phyloP scores from a whole-genome alignment of 2,113 vertebrate genomes.

The Cinclus cinclus region DNA sequence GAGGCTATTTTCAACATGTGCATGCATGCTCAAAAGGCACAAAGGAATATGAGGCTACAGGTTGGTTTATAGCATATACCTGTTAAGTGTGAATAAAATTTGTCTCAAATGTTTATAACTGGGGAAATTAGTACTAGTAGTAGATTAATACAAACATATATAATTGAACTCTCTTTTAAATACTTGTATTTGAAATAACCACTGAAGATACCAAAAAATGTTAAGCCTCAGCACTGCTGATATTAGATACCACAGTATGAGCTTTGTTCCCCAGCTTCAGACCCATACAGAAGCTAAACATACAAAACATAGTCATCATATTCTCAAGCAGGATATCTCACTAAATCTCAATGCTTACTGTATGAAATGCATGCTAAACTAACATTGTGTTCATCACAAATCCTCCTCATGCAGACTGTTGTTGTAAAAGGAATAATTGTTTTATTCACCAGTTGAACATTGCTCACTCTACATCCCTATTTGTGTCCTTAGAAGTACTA shows the following conservation, averaged over 20 bases:
- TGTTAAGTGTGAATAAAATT: not conserved
- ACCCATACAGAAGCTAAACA: not conserved
- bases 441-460: not conserved
- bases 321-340: not conserved
- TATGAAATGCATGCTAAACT: not conserved
- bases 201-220: not conserved
- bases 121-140: not conserved
- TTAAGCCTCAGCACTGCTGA: not conserved
- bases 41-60: not conserved
- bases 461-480: not conserved
- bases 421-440: not conserved
- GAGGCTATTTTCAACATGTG: not conserved
- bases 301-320: accelerated
- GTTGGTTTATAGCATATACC: not conserved
- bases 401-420: not conserved
- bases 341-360: not conserved
- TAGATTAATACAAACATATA: not conserved
- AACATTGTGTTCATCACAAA: not conserved
- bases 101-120: not conserved
- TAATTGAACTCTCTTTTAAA: not conserved
- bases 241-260: not conserved
- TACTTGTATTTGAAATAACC: not conserved
- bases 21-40: not conserved
- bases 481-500: not conserved
- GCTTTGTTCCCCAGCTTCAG: not conserved